Conservation (phyloP, 2,797 vertebrate genomes). For the Phrynocephalus forsythii region DNA sequence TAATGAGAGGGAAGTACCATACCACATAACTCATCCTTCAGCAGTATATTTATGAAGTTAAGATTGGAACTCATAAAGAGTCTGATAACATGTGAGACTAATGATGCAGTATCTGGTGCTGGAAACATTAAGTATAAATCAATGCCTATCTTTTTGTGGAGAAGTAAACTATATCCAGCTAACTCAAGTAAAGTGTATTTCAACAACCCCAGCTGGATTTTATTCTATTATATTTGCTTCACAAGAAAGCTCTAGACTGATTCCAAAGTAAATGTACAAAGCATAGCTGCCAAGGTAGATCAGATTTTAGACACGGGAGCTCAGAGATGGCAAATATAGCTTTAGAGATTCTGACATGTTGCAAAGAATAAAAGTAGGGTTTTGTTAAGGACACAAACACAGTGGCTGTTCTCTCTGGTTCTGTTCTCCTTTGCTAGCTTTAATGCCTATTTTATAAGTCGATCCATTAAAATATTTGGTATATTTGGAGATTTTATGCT, state of each 20-base stretch:
- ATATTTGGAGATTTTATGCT: conserved; percentile 12
- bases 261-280: conserved; percentile 54
- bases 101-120: background rate
- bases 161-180: background rate
- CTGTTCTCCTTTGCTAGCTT: background rate
- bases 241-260: conserved; percentile 53
- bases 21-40: too few relatives aligned
- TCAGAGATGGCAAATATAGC: background rate
- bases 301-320: conserved; percentile 25
- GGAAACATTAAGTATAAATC: background rate
- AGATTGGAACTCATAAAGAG: background rate
- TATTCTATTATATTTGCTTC: conserved; percentile 49
- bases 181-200: conserved; percentile 4
- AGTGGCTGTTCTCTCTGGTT: background rate
- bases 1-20: too few relatives aligned
- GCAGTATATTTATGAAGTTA: too few relatives aligned
- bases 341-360: background rate
- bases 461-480: background rate
- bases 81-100: background rate
- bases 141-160: background rate
- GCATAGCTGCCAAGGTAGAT: conserved; percentile 44
- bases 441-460: conserved; percentile 37
- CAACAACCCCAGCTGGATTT: conserved; percentile 37
- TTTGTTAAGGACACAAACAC: background rate
- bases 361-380: background rate